Base-by-base conservation (phyloP, 2,797 vertebrate genomes). In the Poliocrania exsul region DNA sequence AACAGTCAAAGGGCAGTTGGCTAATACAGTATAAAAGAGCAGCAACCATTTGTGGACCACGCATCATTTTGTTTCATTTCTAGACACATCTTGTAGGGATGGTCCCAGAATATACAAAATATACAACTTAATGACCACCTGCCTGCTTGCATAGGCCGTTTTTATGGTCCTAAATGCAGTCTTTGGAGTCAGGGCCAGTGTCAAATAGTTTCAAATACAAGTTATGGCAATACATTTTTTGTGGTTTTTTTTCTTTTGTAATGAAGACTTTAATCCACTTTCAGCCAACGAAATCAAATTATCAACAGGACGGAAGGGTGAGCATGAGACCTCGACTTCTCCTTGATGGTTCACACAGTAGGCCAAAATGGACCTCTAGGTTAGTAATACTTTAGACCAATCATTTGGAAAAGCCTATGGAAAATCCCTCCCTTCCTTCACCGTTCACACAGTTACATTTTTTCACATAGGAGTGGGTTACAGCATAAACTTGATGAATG, bases 71-170 rank as follows among this genome's bases (percentile, higher is more conserved):
- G 81, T 97, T 97, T 97, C 93, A 95, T 94, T 98, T 97, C 96
- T 96, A 97, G 95, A 97, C 96, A 79, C 95, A 94, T 96, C 96
- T 97, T 96, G 82, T 95, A 98, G 92, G 97, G 96, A 97, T 98
- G 98, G 97, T 98, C 97, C 97, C 88, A 97, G 95, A 98, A 98
- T 97, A 98, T 98, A 98, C 97, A 98, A 97, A 98, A 98, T 98
- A 97, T 98, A 98, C 98, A 98, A 97, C 96, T 97, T 97, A 98
- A 97, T 97, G 96, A 97, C 96, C 95, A 96, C 97, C 97, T 97
- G 71, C 97, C 97, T 97, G 97, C 97, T 97, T 97, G 97, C 97
- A 97, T 94, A 97, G 97, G 97, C 97, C 97, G 95, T 96, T 95
- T 89, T 77, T 90, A 97, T 95, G 97, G 98, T 97, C 97, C 97